Evolutionary conservation across 2,888 invertebrate genomes (phyloP), one percentile per base, ranked within the genome.

Genomic region (Rhingia rostrata): DNA sequence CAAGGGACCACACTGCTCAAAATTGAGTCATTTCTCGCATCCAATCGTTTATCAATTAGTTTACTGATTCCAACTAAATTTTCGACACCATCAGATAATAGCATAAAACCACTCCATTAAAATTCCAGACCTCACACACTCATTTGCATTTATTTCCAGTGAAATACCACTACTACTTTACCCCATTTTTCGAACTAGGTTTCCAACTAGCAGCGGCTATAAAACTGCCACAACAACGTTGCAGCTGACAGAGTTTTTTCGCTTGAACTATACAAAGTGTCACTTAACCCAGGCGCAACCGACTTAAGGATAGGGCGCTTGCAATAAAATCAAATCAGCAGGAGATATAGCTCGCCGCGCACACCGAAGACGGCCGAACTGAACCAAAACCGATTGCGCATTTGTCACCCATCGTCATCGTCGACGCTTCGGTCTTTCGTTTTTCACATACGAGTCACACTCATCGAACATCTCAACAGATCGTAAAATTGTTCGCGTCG

Each of bases 381-480:
- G 22, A 22, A 22, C 22, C 22, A 22, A 22, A n/a, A 22, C 12
- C 33, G 58, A 56, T 66, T 54, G 60, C 53, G 64, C 54, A 70
- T 77, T 82, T 82, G 77, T 82, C 81, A 82, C 77, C 75, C 64
- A 75, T 49, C 49, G 49, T 61, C 60, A 54, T 14, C 22, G 47
- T 53, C 22, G 41, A 35, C 22, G 22, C 2, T 22, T 22, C 22
- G 22, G 22, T 22, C 22, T 22, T 22, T 22, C 22, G 22, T 22
- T 22, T 22, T 61, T 43, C 39, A 53, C 63, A 51, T 67, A 51
- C 64, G 49, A 58, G 45, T 74, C 58, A 51, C 69, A 66, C 53
- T 60, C 83, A 79, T 84, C 79, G 79, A 84, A 84, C 69, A 83
- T 73, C 73, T 83, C 83, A 79, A 12, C 83, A 74, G 79, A 84